phyloP scores from a whole-genome alignment of 2,888 invertebrate genomes.

The Parnassius orleans region DNA sequence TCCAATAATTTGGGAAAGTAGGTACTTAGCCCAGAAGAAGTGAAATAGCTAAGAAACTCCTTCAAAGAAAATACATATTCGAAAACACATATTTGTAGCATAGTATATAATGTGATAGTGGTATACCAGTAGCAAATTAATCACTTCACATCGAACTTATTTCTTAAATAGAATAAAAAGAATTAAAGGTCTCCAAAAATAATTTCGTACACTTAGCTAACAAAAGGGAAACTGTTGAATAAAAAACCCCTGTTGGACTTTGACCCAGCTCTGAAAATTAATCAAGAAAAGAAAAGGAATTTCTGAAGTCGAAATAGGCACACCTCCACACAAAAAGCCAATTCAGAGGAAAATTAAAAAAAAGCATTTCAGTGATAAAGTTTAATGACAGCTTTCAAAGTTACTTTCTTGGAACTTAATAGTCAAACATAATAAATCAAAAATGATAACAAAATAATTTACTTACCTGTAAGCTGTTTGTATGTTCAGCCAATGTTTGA shows the following conservation, averaged over 20 bases:
- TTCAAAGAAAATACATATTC: no score
- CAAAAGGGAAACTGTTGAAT: slow-evolving; percentile 23
- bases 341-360: slow-evolving; percentile 22
- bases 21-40: no score
- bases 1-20: no score
- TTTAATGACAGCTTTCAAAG: slow-evolving; percentile 4
- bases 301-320: slow-evolving; percentile 15
- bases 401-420: no score
- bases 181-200: slow-evolving; percentile 23
- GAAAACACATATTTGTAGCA: no score
- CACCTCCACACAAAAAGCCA: slow-evolving; percentile 27
- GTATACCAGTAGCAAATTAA: background rate
- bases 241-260: slow-evolving; percentile 20
- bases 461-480: no score
- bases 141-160: slow-evolving; percentile 5
- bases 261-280: slow-evolving; percentile 21
- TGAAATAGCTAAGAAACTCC: no score
- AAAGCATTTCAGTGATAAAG: slow-evolving; percentile 25
- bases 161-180: slow-evolving; percentile 14
- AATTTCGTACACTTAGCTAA: slow-evolving; percentile 27
- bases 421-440: no score
- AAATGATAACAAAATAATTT: no score
- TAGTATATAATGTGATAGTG: no score
- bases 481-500: no score
- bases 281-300: slow-evolving; percentile 27